Base-by-base conservation (phyloP, 2,113 vertebrate species). In the Murina feae region DNA sequence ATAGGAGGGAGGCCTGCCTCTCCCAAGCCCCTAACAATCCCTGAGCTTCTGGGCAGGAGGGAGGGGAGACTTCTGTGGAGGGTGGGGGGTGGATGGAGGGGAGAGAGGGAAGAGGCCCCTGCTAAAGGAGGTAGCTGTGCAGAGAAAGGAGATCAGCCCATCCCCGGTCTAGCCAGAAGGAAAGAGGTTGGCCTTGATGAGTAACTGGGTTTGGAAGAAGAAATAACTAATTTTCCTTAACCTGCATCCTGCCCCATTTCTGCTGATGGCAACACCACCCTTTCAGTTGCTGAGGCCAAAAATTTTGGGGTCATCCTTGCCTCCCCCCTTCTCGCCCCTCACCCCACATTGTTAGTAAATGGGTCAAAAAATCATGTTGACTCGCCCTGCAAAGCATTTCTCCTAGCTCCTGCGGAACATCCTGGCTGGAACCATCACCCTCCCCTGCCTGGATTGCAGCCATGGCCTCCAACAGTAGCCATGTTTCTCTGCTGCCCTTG, bases 391-490 rank as follows among this genome's bases (percentile, higher is more conserved):
- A 65, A 44, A 32, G 37, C 30, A 10, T 37, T 39, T 74, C 30
- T 93, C 75, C 65, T 17, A 14, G 47, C 11, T 75, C 16, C n/a
- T 16, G 11, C 16, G 35, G 47, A n/a, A 2, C 18, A 35, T 10
- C 51, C 20, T 18, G 44, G 53, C 0, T 8, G 39, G 30, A 53
- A 21, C 21, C 75, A 25, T 25, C 4, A 0, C 6, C 30, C 14
- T 18, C 10, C 20, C 51, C 30, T 9, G 78, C 28, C 42, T 28
- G 47, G 44, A 7, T 32, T 39, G 37, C n/a, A 32, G n/a, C n/a
- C 39, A 0, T 8, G 3, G 53, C 2, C 42, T 42, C 76, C 55
- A 1, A 9, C 11, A 3, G 30, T n/a, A n/a, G n/a, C n/a, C n/a
- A n/a, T n/a, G n/a, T n/a, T n/a, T n/a, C n/a, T n/a, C n/a, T n/a